These are phyloP conservation scores for Pollenia labialis DNA, from an alignment of 2,888 invertebrate genomes.

Conservation along the genomic window DNA sequence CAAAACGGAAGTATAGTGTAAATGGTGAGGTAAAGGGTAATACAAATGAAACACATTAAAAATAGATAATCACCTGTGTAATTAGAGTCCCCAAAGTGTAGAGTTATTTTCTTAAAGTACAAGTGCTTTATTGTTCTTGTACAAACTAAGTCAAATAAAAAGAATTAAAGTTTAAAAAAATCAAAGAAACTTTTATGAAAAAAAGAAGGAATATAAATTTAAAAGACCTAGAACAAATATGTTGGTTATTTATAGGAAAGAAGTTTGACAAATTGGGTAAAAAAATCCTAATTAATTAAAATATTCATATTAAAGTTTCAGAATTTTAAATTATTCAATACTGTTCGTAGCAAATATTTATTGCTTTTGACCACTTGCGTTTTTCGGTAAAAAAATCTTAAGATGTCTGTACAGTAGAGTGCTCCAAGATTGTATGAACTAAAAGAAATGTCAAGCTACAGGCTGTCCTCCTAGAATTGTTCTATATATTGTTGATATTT, in stretches of 20 bases:
- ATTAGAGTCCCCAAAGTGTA: constrained; percentile 69
- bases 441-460: no score
- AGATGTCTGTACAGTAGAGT: no score
- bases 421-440: no score
- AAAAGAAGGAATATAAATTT: neutral
- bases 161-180: neutral
- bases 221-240: neutral
- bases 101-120: constrained; percentile 52
- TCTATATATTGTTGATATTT: no score
- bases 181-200: neutral
- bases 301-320: neutral
- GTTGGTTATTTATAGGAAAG: no score
- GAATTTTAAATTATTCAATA: no score
- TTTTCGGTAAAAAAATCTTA: no score
- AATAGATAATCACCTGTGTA: constrained; percentile 73
- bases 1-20: constrained; percentile 52
- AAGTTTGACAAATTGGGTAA: no score
- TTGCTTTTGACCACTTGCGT: no score
- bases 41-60: constrained; percentile 72
- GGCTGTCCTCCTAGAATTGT: no score
- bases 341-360: no score
- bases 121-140: constrained; percentile 13
- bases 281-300: no score
- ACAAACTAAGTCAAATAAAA: neutral
- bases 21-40: constrained; percentile 62